Percentiles rank a stretch among this genome's conserved stretches.
Conservation (phyloP, 1,140 invertebrate genomes). For the Colletes gigas region DNA sequence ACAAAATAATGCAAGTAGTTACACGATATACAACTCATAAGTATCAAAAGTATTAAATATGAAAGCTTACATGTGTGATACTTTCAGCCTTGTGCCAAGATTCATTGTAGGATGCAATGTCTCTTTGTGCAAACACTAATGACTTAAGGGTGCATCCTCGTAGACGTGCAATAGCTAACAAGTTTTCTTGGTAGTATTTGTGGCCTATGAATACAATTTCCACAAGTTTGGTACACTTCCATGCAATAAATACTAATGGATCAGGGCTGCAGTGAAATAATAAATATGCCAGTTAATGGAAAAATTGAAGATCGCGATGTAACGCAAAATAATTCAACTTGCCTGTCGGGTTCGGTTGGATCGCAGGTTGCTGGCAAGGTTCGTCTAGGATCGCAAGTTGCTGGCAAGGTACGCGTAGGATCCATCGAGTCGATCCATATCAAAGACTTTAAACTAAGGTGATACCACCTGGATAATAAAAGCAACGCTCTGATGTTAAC, state of each 20-base stretch:
- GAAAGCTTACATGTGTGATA: conserved; percentile 69
- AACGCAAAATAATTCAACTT: conserved; percentile 51
- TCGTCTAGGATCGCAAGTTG: conserved; percentile 61
- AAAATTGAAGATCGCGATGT: background rate
- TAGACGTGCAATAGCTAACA: conserved; percentile 87
- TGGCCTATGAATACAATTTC: conserved; percentile 85
- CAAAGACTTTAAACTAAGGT: conserved; percentile 84
- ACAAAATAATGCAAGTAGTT: background rate
- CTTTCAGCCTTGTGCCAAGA: conserved; percentile 66
- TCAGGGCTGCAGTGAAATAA: conserved; percentile 81
- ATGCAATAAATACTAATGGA: conserved; percentile 88
- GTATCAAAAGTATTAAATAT: background rate
- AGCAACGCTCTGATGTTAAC: conserved; percentile 83
- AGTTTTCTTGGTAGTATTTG: conserved; percentile 84
- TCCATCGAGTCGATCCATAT: conserved; percentile 87
- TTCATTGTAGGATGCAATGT: conserved; percentile 73
- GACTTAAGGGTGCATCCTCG: conserved; percentile 83
- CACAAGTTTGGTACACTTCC: conserved; percentile 86
- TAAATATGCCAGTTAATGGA: conserved; percentile 25
- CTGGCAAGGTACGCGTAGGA: conserved; percentile 56
- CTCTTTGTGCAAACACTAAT: conserved; percentile 84
- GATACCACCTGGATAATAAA: conserved; percentile 84
- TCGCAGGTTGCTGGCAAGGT: conserved; percentile 65
- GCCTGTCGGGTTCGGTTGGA: conserved; percentile 66
- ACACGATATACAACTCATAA: background rate